These are phyloP conservation scores for Microctonus hyperodae DNA, from an alignment of 2,888 invertebrate genomes.

Conservation along the genomic window DNA sequence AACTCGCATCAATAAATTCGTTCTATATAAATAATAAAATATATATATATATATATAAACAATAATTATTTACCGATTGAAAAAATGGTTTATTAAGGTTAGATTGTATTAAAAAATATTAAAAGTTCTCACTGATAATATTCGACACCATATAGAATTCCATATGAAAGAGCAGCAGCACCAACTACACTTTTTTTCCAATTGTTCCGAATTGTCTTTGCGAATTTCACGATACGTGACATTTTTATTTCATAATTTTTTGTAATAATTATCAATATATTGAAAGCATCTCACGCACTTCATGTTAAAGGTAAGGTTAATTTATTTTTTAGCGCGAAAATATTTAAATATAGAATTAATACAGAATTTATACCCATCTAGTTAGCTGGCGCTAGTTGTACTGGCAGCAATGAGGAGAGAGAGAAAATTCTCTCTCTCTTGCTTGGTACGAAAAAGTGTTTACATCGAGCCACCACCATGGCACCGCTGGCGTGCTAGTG, in stretches of 20 bases:
- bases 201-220: conserved; percentile 76
- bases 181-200: conserved; percentile 90
- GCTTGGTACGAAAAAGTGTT: too few species aligned
- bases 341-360: too few species aligned
- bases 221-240: conserved; percentile 67
- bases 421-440: too few species aligned
- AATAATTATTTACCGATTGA: conserved; percentile 1
- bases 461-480: too few species aligned
- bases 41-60: conserved; percentile 32
- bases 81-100: conserved; percentile 23
- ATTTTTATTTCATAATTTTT: conserved; percentile 27
- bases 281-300: too few species aligned
- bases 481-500: too few species aligned
- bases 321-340: too few species aligned
- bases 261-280: neutral
- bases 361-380: too few species aligned
- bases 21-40: conserved; percentile 66
- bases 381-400: too few species aligned
- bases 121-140: conserved; percentile 73
- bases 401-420: too few species aligned
- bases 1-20: conserved; percentile 77
- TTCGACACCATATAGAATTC: conserved; percentile 73
- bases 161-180: conserved; percentile 73
- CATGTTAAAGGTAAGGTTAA: too few species aligned
- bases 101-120: conserved; percentile 1